Evolutionary conservation across 2,797 vertebrate genomes (phyloP).

Genomic region (Streptopelia turtur): DNA sequence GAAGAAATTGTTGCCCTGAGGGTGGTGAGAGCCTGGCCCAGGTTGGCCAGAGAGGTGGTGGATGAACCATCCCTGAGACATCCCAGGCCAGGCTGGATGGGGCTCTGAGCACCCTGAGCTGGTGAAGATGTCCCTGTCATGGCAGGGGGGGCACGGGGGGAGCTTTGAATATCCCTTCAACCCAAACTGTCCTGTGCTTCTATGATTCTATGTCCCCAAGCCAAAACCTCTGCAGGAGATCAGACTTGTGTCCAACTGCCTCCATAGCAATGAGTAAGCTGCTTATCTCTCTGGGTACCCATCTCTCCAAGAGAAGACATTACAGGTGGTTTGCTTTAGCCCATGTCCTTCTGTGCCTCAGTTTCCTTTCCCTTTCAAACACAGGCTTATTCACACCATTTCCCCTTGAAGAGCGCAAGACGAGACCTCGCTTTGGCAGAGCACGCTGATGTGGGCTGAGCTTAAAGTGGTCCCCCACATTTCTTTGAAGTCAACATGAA

Average conservation of each 20-base stretch:
- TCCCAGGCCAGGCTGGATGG: no score
- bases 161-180: no score
- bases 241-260: neutral
- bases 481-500: neutral
- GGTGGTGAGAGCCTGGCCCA: no score
- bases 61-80: no score
- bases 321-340: rapidly evolving
- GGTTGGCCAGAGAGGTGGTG: no score
- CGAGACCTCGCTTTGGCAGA: neutral
- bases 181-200: no score
- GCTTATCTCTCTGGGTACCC: neutral
- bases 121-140: no score
- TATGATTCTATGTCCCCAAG: neutral
- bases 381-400: neutral
- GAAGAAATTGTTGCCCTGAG: no score
- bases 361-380: neutral
- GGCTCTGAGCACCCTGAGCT: no score
- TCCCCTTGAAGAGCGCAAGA: neutral
- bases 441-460: neutral
- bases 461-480: neutral
- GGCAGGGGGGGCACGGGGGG: no score
- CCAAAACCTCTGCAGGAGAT: neutral
- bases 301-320: neutral
- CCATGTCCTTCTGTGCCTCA: neutral
- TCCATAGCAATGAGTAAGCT: neutral